Base-by-base conservation (phyloP, 2,113 vertebrate species). In the Bubo bubo region DNA sequence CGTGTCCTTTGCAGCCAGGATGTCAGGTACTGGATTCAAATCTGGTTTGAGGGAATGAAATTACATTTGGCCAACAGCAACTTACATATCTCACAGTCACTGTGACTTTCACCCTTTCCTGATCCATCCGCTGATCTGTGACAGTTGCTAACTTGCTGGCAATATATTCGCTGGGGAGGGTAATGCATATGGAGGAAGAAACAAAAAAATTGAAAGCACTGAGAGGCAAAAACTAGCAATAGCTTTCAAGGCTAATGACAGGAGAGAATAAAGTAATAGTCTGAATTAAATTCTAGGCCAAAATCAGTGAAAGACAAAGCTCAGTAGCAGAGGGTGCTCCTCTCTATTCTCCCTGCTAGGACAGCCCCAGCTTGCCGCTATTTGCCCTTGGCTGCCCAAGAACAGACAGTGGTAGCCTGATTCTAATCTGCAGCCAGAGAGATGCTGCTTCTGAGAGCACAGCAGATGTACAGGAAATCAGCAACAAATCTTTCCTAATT, bases 381-480 rank as follows among this genome's bases (percentile, higher is more conserved):
- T n/a, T 75, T 76, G 66, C 47, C 53, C 52, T 14, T 14, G 10
- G 24, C 53, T 82, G 86, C 63, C 56, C 68, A 30, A 45, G 39
- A 79, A 9, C 56, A 88, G 82, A 47, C 32, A 43, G 71, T 13
- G 24, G 43, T 45, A 79, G 71, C 58, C 71, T 52, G 37, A 53
- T 37, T 89, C 28, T 28, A 22, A 91, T 58, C 89, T 63, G 68
- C 80, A 90, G 64, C 60, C 50, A 35, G 53, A 67, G 64, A 90
- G 93, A 88, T 64, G 55, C 26, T 45, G 63, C 88, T 70, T 60
- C 55, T 82, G 71, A 76, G 49, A 72, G 72, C 10, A 6, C 43
- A 62, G 64, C 64, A 96, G 79, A 94, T 86, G 80, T 45, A 84
- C 83, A 96, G 94, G 94, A 96, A 93, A 91, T 47, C 8, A 74